A percentile compares a stretch with the other conserved stretches of the same genome.
Evolutionary conservation across 2,888 invertebrate species (phyloP).

Genomic region (Ichneumon xanthorius): DNA sequence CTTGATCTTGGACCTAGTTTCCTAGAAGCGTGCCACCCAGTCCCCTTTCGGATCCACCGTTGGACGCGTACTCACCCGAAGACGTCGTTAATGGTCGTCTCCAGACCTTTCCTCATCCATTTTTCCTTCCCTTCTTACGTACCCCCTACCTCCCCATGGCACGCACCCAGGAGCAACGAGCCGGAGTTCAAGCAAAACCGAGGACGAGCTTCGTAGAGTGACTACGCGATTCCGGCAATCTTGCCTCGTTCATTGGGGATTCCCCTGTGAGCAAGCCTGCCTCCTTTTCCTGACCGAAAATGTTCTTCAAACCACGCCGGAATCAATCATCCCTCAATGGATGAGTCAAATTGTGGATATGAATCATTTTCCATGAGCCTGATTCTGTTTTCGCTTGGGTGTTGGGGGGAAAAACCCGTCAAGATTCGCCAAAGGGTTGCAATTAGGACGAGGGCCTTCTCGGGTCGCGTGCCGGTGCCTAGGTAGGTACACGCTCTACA

Average conservation of each 20-base stretch:
- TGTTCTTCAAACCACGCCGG: background rate
- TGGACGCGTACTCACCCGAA: background rate
- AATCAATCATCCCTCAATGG: background rate
- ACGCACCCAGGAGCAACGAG: conserved; percentile 32
- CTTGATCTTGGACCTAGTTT: conserved; percentile 79
- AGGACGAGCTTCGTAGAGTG: conserved; percentile 18
- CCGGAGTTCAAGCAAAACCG: conserved; percentile 15
- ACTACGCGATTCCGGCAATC: conserved; percentile 15
- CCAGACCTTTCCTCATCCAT: conserved; percentile 32
- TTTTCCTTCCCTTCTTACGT: conserved; percentile 69
- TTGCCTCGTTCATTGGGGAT: background rate
- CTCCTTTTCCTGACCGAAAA: background rate
- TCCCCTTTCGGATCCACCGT: conserved; percentile 44
- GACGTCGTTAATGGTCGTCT: conserved; percentile 37
- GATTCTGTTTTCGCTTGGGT: background rate
- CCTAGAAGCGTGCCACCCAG: conserved; percentile 77
- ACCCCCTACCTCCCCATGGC: conserved; percentile 61
- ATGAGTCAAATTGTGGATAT: background rate
- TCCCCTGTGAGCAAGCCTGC: background rate
- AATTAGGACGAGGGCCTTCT: conserved; percentile 72
- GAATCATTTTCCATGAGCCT: background rate
- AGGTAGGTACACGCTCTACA: conserved; percentile 57
- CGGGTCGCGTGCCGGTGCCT: conserved; percentile 61
- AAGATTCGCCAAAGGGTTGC: conserved; percentile 76
- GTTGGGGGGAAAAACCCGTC: conserved; percentile 69